A percentile compares a stretch with the other conserved stretches of the same genome.
Evolutionary conservation across 2,797 vertebrate genomes (phyloP).

Genomic region (Acomys russatus): DNA sequence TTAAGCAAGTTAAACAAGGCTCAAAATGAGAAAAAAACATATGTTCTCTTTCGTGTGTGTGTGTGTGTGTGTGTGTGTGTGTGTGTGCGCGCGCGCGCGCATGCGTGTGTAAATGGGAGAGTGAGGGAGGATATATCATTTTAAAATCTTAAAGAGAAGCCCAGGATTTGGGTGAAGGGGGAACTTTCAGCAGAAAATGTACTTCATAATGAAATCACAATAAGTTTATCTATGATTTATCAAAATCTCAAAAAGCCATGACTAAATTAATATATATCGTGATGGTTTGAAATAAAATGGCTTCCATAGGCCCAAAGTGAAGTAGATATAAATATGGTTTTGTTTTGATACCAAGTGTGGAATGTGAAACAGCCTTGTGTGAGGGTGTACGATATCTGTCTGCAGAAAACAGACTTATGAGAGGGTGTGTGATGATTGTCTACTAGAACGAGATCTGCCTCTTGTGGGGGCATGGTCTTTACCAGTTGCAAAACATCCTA

Average conservation of each 20-base stretch:
- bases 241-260: background rate
- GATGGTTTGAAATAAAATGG: too few relatives aligned
- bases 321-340: slow-evolving; percentile 62
- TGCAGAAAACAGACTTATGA: background rate
- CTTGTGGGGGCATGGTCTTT: too few relatives aligned
- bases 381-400: too few relatives aligned
- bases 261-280: background rate
- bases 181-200: background rate
- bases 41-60: background rate
- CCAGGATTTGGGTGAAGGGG: background rate
- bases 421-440: slow-evolving; percentile 46
- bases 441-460: too few relatives aligned
- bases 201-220: background rate
- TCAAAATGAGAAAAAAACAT: background rate
- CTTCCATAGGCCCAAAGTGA: slow-evolving; percentile 18
- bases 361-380: too few relatives aligned
- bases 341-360: too few relatives aligned
- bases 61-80: too few relatives aligned
- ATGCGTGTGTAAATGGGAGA: background rate
- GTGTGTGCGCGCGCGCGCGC: too few relatives aligned
- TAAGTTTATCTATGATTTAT: background rate
- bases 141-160: background rate
- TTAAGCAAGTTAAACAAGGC: background rate
- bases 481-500: too few relatives aligned
- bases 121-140: background rate